Base-by-base conservation (phyloP, 2,113 vertebrate genomes). In the Philantomba maxwellii region DNA sequence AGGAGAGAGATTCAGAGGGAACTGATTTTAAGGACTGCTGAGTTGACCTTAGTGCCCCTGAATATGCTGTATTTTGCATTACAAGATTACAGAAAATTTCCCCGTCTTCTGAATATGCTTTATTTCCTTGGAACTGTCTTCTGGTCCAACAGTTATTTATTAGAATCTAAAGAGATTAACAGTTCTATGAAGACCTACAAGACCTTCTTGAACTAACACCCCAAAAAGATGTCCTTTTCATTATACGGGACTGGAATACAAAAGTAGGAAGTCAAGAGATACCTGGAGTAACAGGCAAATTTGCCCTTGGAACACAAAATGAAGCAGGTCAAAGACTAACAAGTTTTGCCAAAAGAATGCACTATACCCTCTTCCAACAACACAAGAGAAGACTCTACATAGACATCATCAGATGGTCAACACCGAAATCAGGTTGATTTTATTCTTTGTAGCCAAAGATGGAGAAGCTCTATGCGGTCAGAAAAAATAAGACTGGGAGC, bases 401-500 rank as follows among this genome's bases (percentile, higher is more conserved):
- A 70, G n/a, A 36, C 17, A 70, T 36, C 17, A 36, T 11, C 64
- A 70, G n/a, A 70, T 70, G 64, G 9, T 36, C 64, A 70, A 70
- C 1, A 70, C 8, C 0, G 10, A 36, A 36, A 70, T 36, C 64
- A 36, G 64, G 21, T 6, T 70, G 64, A 11, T 70, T 70, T 70
- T 70, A 70, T 70, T 11, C 64, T 36, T 70, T 2, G 1, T 19
- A 70, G 17, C 17, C 17, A 70, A 70, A 70, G 64, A 70, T 70
- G n/a, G n/a, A 66, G n/a, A 36, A 66, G 8, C 4, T 10, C n/a
- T 66, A 36, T 36, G 36, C 8, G 10, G 4, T 36, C 33, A 66
- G 64, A n/a, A 66, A 66, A 66, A 66, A 36, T 4, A 21, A 66
- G 33, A 36, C 17, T 0, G 0, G 33, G 8, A 21, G 16, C 33